phyloP scores from a whole-genome alignment of 2,797 vertebrate species.

The Octomys mimax region DNA sequence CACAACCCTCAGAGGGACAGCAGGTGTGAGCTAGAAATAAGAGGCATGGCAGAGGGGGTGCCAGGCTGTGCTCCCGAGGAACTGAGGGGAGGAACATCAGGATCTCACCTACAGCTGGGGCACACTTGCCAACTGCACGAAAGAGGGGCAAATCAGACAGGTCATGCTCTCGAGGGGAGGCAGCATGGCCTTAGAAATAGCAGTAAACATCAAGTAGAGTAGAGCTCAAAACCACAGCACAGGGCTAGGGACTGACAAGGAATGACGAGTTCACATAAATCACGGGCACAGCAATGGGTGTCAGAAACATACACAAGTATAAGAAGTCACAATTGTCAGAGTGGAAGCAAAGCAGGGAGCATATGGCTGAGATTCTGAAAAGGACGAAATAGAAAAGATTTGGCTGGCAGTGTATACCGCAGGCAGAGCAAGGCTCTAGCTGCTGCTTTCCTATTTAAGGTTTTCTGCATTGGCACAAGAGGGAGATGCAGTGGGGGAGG shows the following conservation, averaged over 20 bases:
- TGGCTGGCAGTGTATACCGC: slow-evolving; percentile 50
- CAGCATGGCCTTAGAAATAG: neutral
- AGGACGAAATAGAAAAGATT: slow-evolving; percentile 56
- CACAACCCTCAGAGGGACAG: slow-evolving; percentile 57
- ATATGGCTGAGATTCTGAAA: slow-evolving; percentile 70
- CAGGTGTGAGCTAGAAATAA: slow-evolving; percentile 77
- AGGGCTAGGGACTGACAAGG: neutral
- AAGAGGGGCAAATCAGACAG: neutral
- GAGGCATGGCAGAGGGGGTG: slow-evolving; percentile 20
- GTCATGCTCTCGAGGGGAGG: neutral
- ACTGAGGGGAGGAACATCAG: neutral
- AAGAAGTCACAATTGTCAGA: slow-evolving; percentile 54
- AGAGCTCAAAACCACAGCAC: neutral
- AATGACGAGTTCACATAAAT: neutral
- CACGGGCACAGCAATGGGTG: neutral
- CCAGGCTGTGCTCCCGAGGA: slow-evolving; percentile 52
- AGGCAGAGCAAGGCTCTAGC: slow-evolving; percentile 53
- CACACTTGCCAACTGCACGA: neutral
- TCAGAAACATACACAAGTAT: neutral
- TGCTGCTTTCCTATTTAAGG: slow-evolving; percentile 61
- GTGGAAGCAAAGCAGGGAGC: slow-evolving; percentile 66
- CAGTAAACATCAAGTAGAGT: neutral
- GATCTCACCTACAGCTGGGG: neutral
- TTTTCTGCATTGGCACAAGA: slow-evolving; percentile 52
- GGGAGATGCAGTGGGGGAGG: neutral